Conservation (phyloP, 2,888 invertebrate species). For the Macrosiphum euphorbiae region DNA sequence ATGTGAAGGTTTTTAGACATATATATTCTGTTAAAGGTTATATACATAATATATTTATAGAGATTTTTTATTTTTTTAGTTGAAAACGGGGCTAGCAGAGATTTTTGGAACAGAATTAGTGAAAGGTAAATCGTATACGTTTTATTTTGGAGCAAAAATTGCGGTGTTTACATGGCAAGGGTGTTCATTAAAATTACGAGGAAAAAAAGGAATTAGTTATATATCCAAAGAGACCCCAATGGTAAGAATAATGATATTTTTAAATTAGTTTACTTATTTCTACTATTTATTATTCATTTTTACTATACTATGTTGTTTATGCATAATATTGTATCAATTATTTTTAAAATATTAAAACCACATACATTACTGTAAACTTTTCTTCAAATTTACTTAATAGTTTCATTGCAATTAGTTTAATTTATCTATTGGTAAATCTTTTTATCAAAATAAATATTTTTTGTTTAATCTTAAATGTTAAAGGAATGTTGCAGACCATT, state of each 20-base stretch:
- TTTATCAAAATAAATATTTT: not conserved
- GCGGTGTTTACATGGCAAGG: constrained; percentile 98
- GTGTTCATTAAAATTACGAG: constrained; percentile 81
- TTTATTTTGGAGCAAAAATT: constrained; percentile 90
- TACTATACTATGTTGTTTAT: not conserved
- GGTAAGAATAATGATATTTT: constrained; percentile 72
- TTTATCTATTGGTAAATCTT: not conserved
- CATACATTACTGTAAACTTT: not conserved
- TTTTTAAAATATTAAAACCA: not conserved
- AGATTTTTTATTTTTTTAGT: constrained; percentile 72
- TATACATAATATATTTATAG: not conserved
- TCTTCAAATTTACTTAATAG: not conserved
- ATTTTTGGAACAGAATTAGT: constrained; percentile 97
- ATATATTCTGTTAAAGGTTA: not conserved
- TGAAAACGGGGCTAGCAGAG: constrained; percentile 92
- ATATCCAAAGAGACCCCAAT: constrained; percentile 97
- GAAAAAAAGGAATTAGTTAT: constrained; percentile 93
- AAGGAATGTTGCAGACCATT: too few species aligned
- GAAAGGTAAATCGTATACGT: constrained; percentile 91
- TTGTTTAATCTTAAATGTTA: too few species aligned
- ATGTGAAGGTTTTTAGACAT: not conserved
- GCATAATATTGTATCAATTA: not conserved
- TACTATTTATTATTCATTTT: not conserved
- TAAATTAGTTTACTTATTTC: not conserved
- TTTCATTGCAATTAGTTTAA: not conserved